A percentile compares a stretch with the other conserved stretches of the same genome.
phyloP scores from a whole-genome alignment of 2,113 vertebrate species.

The Vimba vimba region DNA sequence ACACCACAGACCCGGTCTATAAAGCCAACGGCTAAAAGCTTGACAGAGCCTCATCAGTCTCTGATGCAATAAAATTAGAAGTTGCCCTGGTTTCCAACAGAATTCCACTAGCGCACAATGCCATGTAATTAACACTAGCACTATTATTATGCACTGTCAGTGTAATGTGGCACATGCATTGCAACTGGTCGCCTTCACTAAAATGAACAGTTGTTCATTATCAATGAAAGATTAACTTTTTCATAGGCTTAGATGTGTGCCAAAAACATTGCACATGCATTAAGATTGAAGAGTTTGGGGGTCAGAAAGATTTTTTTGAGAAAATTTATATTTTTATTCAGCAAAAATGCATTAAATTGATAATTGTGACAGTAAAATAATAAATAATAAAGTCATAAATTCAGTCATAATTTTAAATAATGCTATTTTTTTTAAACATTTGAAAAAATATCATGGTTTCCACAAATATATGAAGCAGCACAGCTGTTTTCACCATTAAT shows the following conservation, averaged over 20 bases:
- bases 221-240: background rate
- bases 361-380: background rate
- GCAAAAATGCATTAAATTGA: background rate
- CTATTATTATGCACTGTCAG: slow-evolving; percentile 33
- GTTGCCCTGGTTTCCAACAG: slow-evolving; percentile 5
- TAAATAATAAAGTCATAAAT: background rate
- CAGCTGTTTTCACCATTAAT: too few species aligned
- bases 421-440: too few species aligned
- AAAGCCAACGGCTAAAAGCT: slow-evolving; percentile 15
- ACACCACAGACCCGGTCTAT: background rate
- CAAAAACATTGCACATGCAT: background rate
- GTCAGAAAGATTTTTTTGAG: background rate
- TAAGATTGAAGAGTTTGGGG: background rate
- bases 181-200: background rate
- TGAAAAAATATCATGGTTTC: too few species aligned
- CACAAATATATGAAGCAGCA: too few species aligned
- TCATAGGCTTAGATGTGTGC: background rate
- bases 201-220: background rate
- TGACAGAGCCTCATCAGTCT: background rate
- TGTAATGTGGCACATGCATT: background rate
- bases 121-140: slow-evolving; percentile 1
- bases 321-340: background rate
- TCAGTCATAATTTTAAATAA: background rate
- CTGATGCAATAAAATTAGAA: slow-evolving; percentile 13
- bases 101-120: background rate